A percentile compares a stretch with the other conserved stretches of the same genome.
phyloP scores from a whole-genome alignment of 1,140 invertebrate species.

The Drosophila paulistorum region DNA sequence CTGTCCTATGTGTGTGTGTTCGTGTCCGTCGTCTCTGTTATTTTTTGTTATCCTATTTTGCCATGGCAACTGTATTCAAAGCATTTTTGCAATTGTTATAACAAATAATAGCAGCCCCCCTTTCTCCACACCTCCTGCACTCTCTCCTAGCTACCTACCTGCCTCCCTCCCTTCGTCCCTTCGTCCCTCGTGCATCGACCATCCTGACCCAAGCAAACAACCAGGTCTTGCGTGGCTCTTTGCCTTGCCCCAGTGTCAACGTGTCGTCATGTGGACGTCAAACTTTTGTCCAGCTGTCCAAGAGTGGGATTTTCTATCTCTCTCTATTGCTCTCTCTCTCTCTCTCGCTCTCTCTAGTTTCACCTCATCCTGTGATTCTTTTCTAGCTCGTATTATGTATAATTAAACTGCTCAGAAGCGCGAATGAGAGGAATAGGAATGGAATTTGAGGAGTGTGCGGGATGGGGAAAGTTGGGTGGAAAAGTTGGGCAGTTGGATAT shows the following conservation, averaged over 20 bases:
- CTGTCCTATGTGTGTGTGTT: neutral
- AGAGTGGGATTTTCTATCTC: conserved; percentile 36
- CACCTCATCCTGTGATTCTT: too few relatives aligned
- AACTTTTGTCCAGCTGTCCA: conserved; percentile 72
- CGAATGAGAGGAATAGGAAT: conserved; percentile 15
- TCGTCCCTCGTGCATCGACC: neutral
- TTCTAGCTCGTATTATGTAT: conserved; percentile 31
- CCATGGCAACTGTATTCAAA: conserved; percentile 70
- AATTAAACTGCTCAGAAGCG: conserved; percentile 47
- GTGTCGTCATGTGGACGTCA: conserved; percentile 77
- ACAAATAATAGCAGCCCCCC: conserved; percentile 66
- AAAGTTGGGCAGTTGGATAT: neutral
- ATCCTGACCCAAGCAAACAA: conserved; percentile 13
- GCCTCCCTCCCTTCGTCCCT: neutral
- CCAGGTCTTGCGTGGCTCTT: conserved; percentile 27
- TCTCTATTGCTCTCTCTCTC: conserved; percentile 32
- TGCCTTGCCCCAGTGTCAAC: conserved; percentile 50
- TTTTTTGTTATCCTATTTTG: conserved; percentile 49
- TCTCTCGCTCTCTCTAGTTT: neutral
- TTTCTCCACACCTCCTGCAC: too few relatives aligned
- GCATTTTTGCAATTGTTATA: conserved; percentile 72
- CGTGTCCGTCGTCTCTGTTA: conserved; percentile 12
- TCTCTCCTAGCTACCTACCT: neutral
- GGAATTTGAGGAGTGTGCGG: neutral
- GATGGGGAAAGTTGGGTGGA: neutral